A percentile compares a stretch with the other conserved stretches of the same genome.
phyloP scores from a whole-genome alignment of 2,888 invertebrate genomes.

The Acronicta leporina region DNA sequence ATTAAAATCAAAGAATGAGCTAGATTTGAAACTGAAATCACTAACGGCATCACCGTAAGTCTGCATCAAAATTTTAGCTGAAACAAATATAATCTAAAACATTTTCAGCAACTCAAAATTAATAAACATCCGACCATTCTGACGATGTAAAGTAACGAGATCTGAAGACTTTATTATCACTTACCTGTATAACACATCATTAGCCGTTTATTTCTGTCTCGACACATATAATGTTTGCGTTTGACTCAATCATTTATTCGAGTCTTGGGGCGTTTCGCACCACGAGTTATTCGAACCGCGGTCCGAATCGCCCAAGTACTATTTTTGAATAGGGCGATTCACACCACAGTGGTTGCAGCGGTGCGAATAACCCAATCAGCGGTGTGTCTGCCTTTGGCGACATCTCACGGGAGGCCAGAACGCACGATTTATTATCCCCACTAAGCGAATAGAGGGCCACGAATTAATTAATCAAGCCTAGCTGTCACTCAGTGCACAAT shows the following conservation, averaged over 20 bases:
- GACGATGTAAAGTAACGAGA: constrained; percentile 78
- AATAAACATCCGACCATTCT: constrained; percentile 73
- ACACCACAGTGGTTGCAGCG: constrained; percentile 12
- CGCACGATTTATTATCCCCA: constrained; percentile 86
- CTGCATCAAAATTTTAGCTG: constrained; percentile 35
- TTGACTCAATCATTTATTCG: constrained; percentile 86
- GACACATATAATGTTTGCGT: constrained; percentile 81
- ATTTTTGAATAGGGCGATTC: constrained; percentile 12
- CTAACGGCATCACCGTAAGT: constrained; percentile 6
- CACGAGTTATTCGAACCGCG: constrained; percentile 10
- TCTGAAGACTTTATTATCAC: constrained; percentile 85
- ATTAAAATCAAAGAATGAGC: constrained; percentile 39
- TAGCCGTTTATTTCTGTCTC: constrained; percentile 84
- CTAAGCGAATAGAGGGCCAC: constrained; percentile 77
- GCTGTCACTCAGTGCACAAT: constrained; percentile 86
- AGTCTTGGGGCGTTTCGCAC: constrained; percentile 1
- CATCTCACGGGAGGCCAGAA: constrained; percentile 86
- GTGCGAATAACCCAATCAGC: constrained; percentile 53
- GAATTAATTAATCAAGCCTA: constrained; percentile 88
- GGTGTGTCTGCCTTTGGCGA: constrained; percentile 77
- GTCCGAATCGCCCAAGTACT: constrained; percentile 12
- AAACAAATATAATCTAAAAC: constrained; percentile 48
- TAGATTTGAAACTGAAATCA: constrained; percentile 41
- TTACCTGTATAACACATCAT: constrained; percentile 87
- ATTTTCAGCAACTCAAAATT: constrained; percentile 58